Conservation (phyloP, 2,888 invertebrate species). For the Phengaris arion region DNA sequence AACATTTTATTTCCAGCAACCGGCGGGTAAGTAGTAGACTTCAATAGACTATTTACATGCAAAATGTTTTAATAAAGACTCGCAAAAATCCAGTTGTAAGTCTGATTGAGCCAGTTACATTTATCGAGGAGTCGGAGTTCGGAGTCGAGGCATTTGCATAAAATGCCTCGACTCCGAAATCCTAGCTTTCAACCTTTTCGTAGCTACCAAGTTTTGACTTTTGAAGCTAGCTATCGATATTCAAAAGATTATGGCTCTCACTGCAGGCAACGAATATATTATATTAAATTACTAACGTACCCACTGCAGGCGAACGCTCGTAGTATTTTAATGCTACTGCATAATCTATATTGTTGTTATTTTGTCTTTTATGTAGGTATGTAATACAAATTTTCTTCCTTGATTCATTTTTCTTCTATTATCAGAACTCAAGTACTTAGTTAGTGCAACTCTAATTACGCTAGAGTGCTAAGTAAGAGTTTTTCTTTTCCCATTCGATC, state of each 20-base stretch:
- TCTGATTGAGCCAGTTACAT: constrained; percentile 40
- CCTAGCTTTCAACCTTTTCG: constrained; percentile 34
- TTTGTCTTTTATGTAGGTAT: no score
- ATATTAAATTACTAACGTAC: no score
- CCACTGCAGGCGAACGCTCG: background rate
- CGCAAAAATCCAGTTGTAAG: constrained; percentile 35
- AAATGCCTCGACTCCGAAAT: constrained; percentile 38
- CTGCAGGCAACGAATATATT: background rate
- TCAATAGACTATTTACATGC: background rate
- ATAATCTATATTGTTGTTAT: no score
- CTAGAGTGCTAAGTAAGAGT: no score
- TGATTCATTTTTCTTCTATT: no score
- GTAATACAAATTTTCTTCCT: no score
- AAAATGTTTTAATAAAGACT: constrained; percentile 35
- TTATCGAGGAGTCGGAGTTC: constrained; percentile 37
- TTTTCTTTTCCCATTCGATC: no score
- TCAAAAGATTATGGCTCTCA: background rate
- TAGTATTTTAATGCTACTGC: background rate
- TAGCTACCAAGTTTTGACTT: background rate
- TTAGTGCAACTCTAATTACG: constrained; percentile 12
- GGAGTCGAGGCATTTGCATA: constrained; percentile 40
- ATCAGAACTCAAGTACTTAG: background rate
- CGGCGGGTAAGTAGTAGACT: background rate
- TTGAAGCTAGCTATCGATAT: constrained; percentile 10
- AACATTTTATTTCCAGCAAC: constrained; percentile 8